phyloP scores from a whole-genome alignment of 2,113 vertebrate species.

The Furnarius figulus region DNA sequence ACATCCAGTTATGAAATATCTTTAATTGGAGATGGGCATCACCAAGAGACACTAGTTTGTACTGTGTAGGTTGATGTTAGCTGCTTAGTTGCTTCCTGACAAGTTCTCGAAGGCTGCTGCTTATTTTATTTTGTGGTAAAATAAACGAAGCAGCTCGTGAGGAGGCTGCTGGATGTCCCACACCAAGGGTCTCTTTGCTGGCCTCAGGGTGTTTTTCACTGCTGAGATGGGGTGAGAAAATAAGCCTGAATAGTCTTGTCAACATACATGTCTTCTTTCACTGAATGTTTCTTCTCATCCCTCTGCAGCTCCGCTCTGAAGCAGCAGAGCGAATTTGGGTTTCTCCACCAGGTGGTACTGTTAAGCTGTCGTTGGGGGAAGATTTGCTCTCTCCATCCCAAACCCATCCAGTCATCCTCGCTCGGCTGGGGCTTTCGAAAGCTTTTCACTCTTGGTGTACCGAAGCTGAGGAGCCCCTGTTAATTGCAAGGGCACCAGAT shows the following conservation, averaged over 20 bases:
- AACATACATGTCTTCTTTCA: background rate
- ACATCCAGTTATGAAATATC: background rate
- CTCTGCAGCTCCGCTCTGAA: background rate
- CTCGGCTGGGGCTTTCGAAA: background rate
- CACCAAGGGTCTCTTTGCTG: accelerated
- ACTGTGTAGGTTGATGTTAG: background rate
- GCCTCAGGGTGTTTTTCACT: background rate
- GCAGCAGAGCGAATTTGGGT: background rate
- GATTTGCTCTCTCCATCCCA: background rate
- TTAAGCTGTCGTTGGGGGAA: background rate
- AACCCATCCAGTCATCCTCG: background rate
- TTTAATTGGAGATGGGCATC: background rate
- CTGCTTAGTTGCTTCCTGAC: background rate
- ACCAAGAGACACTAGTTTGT: background rate
- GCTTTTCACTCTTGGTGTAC: background rate
- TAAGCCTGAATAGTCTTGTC: background rate
- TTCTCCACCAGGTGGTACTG: constrained; percentile 54
- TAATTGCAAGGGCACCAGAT: background rate
- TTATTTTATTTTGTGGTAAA: background rate
- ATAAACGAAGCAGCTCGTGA: background rate
- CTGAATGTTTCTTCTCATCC: background rate
- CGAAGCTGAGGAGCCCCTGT: background rate
- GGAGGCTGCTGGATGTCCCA: background rate
- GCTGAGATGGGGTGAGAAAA: background rate
- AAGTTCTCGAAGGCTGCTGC: background rate